phyloP scores from a whole-genome alignment of 2,113 vertebrate species.

The Platysteira castanea region DNA sequence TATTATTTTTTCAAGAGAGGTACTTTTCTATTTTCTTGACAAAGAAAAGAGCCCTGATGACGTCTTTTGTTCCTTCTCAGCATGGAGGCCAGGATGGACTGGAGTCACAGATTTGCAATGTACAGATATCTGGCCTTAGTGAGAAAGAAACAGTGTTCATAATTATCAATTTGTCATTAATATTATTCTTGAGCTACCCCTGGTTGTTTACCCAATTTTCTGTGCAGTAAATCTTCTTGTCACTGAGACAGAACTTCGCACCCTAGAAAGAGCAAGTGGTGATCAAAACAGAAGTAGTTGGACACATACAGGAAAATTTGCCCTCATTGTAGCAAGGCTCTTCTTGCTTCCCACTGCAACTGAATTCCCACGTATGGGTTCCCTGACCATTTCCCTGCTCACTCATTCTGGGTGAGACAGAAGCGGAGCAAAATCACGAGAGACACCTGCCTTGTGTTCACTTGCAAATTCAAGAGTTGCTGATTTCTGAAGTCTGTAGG shows the following conservation, averaged over 20 bases:
- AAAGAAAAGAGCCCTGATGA: background rate
- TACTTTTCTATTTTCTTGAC: conserved; percentile 19
- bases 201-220: background rate
- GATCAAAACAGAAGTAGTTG: background rate
- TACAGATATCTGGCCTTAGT: background rate
- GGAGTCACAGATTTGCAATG: background rate
- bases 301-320: background rate
- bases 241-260: background rate
- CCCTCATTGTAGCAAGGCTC: background rate
- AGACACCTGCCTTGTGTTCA: background rate
- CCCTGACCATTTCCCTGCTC: background rate
- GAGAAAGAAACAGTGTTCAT: background rate
- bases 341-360: background rate
- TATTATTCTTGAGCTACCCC: background rate
- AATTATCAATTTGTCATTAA: background rate
- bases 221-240: background rate
- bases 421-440: background rate
- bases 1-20: background rate
- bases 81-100: background rate
- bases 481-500: background rate
- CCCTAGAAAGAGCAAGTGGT: background rate
- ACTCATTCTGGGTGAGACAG: background rate
- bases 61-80: background rate
- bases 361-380: background rate
- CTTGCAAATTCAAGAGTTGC: background rate